Base-by-base conservation (phyloP, 2,797 vertebrate genomes). In the Fratercula arctica region DNA sequence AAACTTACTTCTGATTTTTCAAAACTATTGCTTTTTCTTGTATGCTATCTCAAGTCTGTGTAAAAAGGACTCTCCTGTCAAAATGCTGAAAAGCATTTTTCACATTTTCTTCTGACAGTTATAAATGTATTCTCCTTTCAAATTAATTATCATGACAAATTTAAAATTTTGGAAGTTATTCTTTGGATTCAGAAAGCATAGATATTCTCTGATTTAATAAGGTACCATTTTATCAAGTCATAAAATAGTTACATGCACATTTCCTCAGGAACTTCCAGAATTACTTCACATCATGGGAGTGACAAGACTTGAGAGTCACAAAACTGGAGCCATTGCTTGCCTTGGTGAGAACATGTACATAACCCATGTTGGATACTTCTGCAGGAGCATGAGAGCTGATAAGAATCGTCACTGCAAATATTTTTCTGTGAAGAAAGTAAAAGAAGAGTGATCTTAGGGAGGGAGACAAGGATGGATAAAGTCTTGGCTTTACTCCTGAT, bases 361-460 rank as follows among this genome's bases (percentile, higher is more conserved):
- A 83, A 68, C 17, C 26, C 33, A 28, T 29, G 12, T 13, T 39
- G 31, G 19, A 46, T 68, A 20, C 5, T 77, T 68, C 43, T 76
- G 11, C 33, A 73, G 0, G 1, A 84, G 26, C 2, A 1, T 13
- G 29, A 63, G 14, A 78, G 4, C 4, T 5, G 2, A 64, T 37
- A 19, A 39, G 31, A 77, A 68, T 29, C 3, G 0, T 45, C n/a
- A 59, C 28, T 50, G 48, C 4, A 91, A 61, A 56, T 1, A 7
- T 60, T 63, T 85, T 88, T 3, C 33, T 43, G 8, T 45, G 51
- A 74, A 51, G 28, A 73, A 79, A 45, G 8, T 41, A 54, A 54
- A 87, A 26, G 35, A 64, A 51, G 31, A 57, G 29, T 56, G 33
- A 67, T n/a, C 2, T n/a, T 69, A 56, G 10, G 33, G 16, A 67